phyloP scores from a whole-genome alignment of 1,140 invertebrate genomes.

The Lepidostoma basale region DNA sequence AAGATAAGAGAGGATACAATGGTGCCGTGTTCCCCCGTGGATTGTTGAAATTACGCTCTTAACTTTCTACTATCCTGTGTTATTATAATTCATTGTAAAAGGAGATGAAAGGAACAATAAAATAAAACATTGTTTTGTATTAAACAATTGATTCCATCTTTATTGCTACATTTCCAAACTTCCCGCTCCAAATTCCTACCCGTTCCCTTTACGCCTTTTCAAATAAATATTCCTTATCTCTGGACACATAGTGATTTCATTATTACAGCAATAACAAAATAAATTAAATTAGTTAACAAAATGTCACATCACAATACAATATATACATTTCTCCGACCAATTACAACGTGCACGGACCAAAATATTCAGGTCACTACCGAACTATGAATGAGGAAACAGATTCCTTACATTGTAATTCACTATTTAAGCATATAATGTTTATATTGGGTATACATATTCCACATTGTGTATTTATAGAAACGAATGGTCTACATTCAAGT shows the following conservation, averaged over 20 bases:
- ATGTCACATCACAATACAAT: neutral
- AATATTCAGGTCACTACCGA: no score
- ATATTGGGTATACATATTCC: no score
- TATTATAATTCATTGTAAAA: constrained; percentile 39
- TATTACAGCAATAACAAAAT: constrained; percentile 9
- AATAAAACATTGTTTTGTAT: constrained; percentile 42
- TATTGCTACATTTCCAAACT: constrained; percentile 11
- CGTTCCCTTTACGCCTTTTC: neutral
- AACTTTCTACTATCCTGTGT: constrained; percentile 39
- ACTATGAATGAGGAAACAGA: no score
- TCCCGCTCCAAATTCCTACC: neutral
- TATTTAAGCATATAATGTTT: no score
- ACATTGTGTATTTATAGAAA: no score
- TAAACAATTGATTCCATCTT: constrained; percentile 25
- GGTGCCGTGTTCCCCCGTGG: constrained; percentile 29
- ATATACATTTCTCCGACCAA: no score
- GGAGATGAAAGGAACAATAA: constrained; percentile 42
- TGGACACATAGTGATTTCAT: no score
- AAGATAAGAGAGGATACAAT: constrained; percentile 24
- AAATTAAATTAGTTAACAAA: constrained; percentile 5
- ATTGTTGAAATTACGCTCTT: constrained; percentile 37
- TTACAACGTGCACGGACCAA: no score
- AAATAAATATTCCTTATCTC: neutral
- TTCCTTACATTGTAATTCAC: no score
- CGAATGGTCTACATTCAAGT: no score